Evolutionary conservation across 1,140 invertebrate genomes (phyloP).

Genomic region (Panagrolaimus sp.): DNA sequence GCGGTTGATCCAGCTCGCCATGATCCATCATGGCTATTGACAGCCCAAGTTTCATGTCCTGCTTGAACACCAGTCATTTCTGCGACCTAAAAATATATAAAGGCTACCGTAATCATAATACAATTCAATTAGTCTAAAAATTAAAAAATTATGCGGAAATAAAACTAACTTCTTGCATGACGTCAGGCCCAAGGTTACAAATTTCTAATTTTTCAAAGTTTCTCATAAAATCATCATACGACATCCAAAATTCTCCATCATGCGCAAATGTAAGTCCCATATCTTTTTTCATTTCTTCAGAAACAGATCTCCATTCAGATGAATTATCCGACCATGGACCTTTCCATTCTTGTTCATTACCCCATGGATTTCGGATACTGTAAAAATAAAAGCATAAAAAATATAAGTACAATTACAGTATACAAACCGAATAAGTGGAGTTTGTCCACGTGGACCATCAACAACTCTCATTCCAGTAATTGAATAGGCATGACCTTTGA

Average conservation of each 20-base stretch:
- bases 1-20: slow-evolving; percentile 85
- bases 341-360: slow-evolving; percentile 95
- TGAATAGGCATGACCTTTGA: slow-evolving; percentile 84
- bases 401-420: no score
- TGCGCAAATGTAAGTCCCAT: slow-evolving; percentile 85
- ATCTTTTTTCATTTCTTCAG: slow-evolving; percentile 77
- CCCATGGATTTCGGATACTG: slow-evolving; percentile 93
- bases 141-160: no score
- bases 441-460: slow-evolving; percentile 71
- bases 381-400: no score
- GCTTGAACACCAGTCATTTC: slow-evolving; percentile 57
- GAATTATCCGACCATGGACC: slow-evolving; percentile 85
- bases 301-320: slow-evolving; percentile 84
- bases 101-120: no score
- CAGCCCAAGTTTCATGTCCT: slow-evolving; percentile 71
- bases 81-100: no score
- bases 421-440: slow-evolving; percentile 79
- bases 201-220: slow-evolving; percentile 73
- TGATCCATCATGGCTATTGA: slow-evolving; percentile 83
- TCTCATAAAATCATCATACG: slow-evolving; percentile 61
- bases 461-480: slow-evolving; percentile 79
- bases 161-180: slow-evolving; percentile 73
- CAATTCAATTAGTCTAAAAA: no score
- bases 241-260: slow-evolving; percentile 91
- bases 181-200: slow-evolving; percentile 92